Evolutionary conservation across 2,113 vertebrate genomes (phyloP).

Genomic region (Rhegmatorhina hoffmannsi): DNA sequence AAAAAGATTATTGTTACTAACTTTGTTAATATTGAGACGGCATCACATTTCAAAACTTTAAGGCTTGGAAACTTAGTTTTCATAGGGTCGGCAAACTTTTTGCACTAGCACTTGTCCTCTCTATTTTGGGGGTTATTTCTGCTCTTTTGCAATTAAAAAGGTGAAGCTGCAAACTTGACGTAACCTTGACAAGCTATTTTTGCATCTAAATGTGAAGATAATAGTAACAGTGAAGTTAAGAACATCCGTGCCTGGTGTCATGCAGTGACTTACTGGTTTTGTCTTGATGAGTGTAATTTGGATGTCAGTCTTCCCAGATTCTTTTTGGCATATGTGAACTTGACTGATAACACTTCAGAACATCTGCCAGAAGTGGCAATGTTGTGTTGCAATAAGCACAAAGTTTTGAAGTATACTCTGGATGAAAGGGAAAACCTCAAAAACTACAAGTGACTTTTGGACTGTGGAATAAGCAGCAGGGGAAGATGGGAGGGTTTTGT

Average conservation of each 20-base stretch:
- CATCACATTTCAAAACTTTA: neutral
- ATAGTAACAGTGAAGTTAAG: neutral
- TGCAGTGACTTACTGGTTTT: neutral
- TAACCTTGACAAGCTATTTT: neutral
- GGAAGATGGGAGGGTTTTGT: neutral
- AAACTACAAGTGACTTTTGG: neutral
- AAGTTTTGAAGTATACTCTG: neutral
- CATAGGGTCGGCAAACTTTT: neutral
- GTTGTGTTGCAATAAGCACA: neutral
- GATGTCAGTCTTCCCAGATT: neutral
- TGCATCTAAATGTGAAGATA: neutral
- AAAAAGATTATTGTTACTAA: neutral
- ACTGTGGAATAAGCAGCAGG: neutral
- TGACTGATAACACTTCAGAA: neutral
- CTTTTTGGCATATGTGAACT: neutral
- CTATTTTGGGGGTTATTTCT: neutral
- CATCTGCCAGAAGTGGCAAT: neutral
- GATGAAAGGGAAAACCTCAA: neutral
- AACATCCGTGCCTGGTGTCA: neutral
- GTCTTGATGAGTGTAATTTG: neutral
- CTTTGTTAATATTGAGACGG: neutral
- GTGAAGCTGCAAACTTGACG: neutral
- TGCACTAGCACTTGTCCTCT: rapidly evolving
- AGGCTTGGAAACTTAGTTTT: neutral
- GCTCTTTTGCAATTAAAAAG: neutral